Evolutionary conservation across 2,113 vertebrate genomes (phyloP).

Genomic region (Coturnix japonica): DNA sequence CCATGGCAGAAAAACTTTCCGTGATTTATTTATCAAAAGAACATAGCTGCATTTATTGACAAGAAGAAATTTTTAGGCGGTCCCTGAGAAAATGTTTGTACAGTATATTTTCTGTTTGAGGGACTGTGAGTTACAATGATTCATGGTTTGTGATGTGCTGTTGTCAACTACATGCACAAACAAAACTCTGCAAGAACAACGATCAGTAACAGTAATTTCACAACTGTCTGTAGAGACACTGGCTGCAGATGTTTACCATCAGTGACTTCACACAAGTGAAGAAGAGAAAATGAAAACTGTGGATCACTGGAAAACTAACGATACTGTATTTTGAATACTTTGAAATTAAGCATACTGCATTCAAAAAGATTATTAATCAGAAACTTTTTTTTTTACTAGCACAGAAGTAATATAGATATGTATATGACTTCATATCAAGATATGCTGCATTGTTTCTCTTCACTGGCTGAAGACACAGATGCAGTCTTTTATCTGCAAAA

Average conservation of each 20-base stretch:
- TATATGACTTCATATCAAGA: not conserved
- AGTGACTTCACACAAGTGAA: not conserved
- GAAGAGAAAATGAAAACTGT: not conserved
- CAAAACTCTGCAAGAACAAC: not conserved
- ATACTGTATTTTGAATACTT: not conserved
- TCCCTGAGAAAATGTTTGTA: not conserved
- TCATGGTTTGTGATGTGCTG: not conserved
- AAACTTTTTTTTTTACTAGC: not conserved
- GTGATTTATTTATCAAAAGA: not conserved
- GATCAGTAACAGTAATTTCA: not conserved
- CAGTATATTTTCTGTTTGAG: not conserved
- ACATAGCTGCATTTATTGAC: not conserved
- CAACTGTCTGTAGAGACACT: not conserved
- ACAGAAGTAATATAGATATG: not conserved
- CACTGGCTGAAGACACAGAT: not conserved
- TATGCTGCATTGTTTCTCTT: not conserved
- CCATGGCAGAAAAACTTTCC: not conserved
- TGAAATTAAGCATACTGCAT: not conserved
- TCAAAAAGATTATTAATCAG: not conserved
- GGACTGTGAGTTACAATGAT: not conserved
- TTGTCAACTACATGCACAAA: not conserved
- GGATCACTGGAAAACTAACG: not conserved
- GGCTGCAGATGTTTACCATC: not conserved
- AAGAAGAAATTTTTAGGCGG: fast-evolving
- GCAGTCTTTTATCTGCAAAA: not conserved